These are phyloP conservation scores for Drosophila malerkotliana DNA, from an alignment of 1,140 invertebrate species.

Conservation along the genomic window DNA sequence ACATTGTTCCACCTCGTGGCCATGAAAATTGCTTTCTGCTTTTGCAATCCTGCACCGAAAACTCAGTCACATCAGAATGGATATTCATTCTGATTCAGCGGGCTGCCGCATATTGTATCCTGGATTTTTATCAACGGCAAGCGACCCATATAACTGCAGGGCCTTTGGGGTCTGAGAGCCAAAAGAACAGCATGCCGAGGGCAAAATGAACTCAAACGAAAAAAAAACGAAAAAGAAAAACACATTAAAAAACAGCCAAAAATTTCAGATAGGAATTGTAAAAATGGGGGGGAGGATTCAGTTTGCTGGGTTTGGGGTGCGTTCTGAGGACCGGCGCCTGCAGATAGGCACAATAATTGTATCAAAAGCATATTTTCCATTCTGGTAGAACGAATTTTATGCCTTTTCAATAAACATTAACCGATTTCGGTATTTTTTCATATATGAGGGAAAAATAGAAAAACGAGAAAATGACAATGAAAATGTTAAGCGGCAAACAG, in stretches of 20 bases:
- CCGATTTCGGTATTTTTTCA: conserved; percentile 83
- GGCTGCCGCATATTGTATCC: conserved; percentile 53
- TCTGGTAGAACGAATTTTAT: conserved; percentile 84
- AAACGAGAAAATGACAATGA: conserved; percentile 24
- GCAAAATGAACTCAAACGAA: conserved; percentile 74
- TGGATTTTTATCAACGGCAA: conserved; percentile 69
- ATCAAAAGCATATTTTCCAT: conserved; percentile 84
- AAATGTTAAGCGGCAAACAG: conserved; percentile 39
- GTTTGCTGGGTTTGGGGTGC: conserved; percentile 52
- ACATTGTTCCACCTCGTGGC: conserved; percentile 69
- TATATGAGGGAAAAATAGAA: conserved; percentile 44
- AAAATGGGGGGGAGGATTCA: conserved; percentile 45
- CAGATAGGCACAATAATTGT: conserved; percentile 83
- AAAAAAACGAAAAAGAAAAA: conserved; percentile 41
- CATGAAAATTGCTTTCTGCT: conserved; percentile 75
- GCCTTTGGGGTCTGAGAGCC: conserved; percentile 20
- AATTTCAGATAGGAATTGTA: conserved; percentile 25
- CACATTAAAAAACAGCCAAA: conserved; percentile 59
- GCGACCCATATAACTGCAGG: conserved; percentile 77
- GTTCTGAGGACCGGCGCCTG: conserved; percentile 60
- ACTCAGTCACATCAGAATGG: conserved; percentile 22
- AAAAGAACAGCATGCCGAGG: conserved; percentile 37
- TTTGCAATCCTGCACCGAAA: conserved; percentile 18
- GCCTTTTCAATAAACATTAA: conserved; percentile 84
- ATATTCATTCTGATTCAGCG: conserved; percentile 13